Evolutionary conservation across 2,888 invertebrate genomes (phyloP), one percentile per base, ranked within the genome.

Genomic region (Cryptus viduatorius): DNA sequence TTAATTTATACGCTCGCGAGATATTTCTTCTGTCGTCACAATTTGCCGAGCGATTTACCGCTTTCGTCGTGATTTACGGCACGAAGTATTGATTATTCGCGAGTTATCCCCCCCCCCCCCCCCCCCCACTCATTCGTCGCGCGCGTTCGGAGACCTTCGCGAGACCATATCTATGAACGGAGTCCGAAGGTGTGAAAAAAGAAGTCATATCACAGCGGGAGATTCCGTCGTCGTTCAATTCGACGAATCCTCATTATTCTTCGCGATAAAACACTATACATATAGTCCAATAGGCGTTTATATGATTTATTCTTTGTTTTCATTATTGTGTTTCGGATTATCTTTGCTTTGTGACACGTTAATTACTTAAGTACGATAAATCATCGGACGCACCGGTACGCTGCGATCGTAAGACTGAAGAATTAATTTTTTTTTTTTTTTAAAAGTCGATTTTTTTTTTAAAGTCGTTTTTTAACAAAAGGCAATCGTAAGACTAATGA

Each of bases 61-160:
- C 76, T 72, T 82, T 85, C 79, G 65, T 79, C 72, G 68, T 82
- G 82, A 85, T 82, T 85, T 85, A 85, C 72, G 29, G 16, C 79
- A 14, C 76, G 67, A 48, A 7, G 61, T 67, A 84, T 76, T 79
- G 79, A 85, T 85, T 85, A 84, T 84, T 82, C 65, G 73, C 64
- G 29, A 19, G 46, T 50, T 69, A 42, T 71, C 7, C 37, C 37
- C 37, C 37, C 67, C 44, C 64, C 29, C 65, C 8, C 37, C 37
- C 37, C 37, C n/a, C n/a, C n/a, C n/a, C n/a, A n/a, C n/a, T n/a
- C 67, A 61, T 69, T 72, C 76, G 42, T 29, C 42, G 12, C 44
- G 12, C 10, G 69, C 48, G 19, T 73, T 31, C 31, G 69, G 42
- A 78, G 82, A 77, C 85, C 85, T 85, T 85, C 82, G 79, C 76